Percentiles rank a stretch among this genome's conserved stretches.
These are phyloP conservation scores for Coracias cyanogaster DNA, from an alignment of 2,797 vertebrate species.

Conservation along the genomic window DNA sequence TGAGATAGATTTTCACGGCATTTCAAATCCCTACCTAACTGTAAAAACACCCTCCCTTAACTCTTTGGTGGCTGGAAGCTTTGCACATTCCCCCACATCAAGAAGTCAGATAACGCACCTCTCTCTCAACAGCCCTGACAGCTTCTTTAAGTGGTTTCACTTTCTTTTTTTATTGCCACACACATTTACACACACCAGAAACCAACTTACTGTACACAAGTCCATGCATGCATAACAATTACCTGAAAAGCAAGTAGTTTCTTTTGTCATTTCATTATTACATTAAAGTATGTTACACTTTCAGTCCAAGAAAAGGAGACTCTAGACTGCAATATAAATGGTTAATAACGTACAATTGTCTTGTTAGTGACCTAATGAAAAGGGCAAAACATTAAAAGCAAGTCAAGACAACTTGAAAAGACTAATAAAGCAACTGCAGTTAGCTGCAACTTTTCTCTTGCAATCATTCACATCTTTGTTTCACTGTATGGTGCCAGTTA, in stretches of 20 bases:
- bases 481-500: not conserved
- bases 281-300: not conserved
- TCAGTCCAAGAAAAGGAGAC: not conserved
- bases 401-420: not conserved
- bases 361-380: not conserved
- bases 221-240: not conserved
- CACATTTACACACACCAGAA: not conserved
- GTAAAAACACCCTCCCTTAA: not conserved
- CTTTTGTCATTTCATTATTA: not conserved
- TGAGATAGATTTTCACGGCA: not conserved
- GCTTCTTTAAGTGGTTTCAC: not conserved
- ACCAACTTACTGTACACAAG: not conserved
- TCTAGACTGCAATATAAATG: not conserved
- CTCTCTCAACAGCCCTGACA: not conserved
- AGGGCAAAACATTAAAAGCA: not conserved
- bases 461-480: not conserved
- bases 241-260: not conserved
- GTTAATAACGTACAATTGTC: not conserved
- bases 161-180: not conserved
- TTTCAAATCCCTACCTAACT: not conserved
- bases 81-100: not conserved
- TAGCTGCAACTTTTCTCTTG: not conserved
- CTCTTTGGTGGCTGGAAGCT: not conserved
- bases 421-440: not conserved
- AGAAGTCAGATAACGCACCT: not conserved